Evolutionary conservation across 2,113 vertebrate genomes (phyloP).

Genomic region (Oceanodroma tethys): DNA sequence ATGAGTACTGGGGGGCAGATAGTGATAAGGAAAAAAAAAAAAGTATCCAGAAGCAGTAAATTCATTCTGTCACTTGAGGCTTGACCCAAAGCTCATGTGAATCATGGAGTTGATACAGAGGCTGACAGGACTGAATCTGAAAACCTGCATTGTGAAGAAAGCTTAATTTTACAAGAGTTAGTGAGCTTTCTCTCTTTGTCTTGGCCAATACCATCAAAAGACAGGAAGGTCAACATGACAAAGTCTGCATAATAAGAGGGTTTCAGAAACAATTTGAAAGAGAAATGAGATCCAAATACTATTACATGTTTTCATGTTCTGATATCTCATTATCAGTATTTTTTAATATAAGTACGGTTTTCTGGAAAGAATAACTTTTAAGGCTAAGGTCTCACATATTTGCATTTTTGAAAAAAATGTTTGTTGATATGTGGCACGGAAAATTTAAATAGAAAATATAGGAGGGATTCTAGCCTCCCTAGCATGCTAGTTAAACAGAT

Average conservation of each 20-base stretch:
- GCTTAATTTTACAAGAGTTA: neutral
- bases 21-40: neutral
- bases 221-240: neutral
- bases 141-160: neutral
- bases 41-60: neutral
- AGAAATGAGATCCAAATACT: neutral
- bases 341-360: neutral
- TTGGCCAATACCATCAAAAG: neutral
- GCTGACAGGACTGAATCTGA: neutral
- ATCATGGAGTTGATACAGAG: neutral
- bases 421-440: neutral
- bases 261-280: neutral
- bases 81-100: neutral
- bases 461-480: neutral
- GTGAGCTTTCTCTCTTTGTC: neutral
- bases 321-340: neutral
- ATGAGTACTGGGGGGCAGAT: neutral
- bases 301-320: neutral
- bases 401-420: neutral
- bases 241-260: neutral
- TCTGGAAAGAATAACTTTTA: neutral
- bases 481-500: neutral
- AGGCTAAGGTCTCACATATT: neutral
- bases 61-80: neutral
- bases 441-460: constrained; percentile 21